Percentiles rank a stretch among this genome's conserved stretches.
phyloP scores from a whole-genome alignment of 30 jellyfish, hydroid and myxozoan genomes.

The Pseudorhiza aurosa region DNA sequence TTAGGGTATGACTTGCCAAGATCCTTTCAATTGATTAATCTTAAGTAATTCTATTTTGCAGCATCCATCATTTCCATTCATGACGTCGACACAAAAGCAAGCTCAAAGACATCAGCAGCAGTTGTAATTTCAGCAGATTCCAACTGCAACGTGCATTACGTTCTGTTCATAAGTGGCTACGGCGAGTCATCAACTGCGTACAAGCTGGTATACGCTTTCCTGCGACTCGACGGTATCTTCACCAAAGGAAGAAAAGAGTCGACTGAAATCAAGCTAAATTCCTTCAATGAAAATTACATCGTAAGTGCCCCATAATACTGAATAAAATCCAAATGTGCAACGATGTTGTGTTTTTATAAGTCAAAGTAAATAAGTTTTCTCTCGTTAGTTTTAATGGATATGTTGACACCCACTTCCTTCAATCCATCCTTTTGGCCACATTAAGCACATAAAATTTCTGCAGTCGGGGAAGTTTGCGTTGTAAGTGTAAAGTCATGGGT shows the following conservation, averaged over 20 bases:
- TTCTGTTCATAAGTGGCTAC: conserved; percentile 31
- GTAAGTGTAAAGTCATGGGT: no score
- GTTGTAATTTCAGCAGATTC: conserved; percentile 53
- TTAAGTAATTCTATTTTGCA: not conserved
- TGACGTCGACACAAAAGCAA: conserved; percentile 18
- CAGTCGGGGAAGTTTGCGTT: no score
- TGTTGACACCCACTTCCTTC: not conserved
- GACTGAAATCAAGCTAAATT: conserved; percentile 8
- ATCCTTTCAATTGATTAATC: not conserved
- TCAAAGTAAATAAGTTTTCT: no score
- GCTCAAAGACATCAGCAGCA: conserved; percentile 40
- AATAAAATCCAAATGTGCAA: no score
- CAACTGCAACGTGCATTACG: conserved; percentile 51
- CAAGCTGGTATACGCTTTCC: conserved; percentile 2
- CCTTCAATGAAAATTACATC: conserved; percentile 51
- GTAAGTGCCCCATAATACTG: no score
- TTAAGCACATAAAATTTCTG: no score
- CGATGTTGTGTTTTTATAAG: no score
- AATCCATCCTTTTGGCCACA: no score
- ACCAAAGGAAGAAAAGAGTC: conserved; percentile 9
- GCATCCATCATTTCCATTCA: conserved; percentile 53
- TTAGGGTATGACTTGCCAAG: not conserved
- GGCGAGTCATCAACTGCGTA: conserved; percentile 58
- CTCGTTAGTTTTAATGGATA: no score
- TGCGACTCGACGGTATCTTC: conserved; percentile 29